These are phyloP conservation scores for Vollenhovia emeryi DNA, from an alignment of 1,140 invertebrate species.

Conservation along the genomic window DNA sequence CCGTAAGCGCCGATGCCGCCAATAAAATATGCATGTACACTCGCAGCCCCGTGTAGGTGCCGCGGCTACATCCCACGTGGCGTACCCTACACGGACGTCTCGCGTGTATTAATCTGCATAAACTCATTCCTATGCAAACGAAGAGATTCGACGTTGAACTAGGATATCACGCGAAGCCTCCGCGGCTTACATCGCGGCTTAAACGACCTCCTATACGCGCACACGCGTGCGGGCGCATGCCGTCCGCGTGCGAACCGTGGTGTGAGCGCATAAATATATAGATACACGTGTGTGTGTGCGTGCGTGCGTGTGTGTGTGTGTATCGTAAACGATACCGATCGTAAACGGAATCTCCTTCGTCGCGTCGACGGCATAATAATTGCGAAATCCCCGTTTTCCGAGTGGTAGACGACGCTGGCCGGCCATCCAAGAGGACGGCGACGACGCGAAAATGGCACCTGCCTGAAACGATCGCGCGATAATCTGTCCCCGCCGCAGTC, in stretches of 20 bases:
- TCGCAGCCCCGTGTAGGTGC: constrained; percentile 47
- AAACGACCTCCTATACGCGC: constrained; percentile 54
- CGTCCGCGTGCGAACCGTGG: not conserved
- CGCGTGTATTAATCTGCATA: constrained; percentile 85
- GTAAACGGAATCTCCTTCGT: constrained; percentile 75
- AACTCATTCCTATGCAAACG: constrained; percentile 85
- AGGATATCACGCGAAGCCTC: constrained; percentile 72
- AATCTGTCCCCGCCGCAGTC: constrained; percentile 29
- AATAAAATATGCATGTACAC: constrained; percentile 70
- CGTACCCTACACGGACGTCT: constrained; percentile 73
- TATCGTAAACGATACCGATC: constrained; percentile 74
- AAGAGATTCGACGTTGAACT: constrained; percentile 81
- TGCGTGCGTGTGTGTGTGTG: constrained; percentile 34
- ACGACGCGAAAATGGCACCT: constrained; percentile 49
- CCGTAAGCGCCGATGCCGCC: constrained; percentile 49
- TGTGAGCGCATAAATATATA: constrained; percentile 31
- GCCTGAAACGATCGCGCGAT: constrained; percentile 51
- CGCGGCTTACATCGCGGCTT: constrained; percentile 69
- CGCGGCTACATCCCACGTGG: constrained; percentile 65
- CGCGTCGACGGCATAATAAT: constrained; percentile 79
- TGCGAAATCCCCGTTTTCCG: constrained; percentile 33
- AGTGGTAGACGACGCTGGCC: constrained; percentile 15
- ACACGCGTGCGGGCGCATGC: not conserved
- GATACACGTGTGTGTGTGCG: not conserved
- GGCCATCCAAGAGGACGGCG: constrained; percentile 13